phyloP scores from a whole-genome alignment of 1,140 invertebrate species.

The Schlechtendalia chinensis region DNA sequence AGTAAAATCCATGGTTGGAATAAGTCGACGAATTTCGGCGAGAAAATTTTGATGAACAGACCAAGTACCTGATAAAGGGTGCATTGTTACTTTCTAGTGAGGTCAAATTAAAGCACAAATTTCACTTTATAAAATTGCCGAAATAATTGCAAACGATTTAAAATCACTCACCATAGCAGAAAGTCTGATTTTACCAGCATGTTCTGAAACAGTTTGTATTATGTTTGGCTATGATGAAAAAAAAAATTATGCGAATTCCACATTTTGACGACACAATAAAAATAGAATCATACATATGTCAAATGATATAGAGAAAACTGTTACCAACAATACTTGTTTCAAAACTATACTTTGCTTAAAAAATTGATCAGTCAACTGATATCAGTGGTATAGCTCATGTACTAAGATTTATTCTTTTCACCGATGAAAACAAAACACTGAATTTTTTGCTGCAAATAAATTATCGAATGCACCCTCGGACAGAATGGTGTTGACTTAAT shows the following conservation, averaged over 20 bases:
- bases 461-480: neutral
- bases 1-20: too few relatives aligned
- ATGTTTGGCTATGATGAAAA: neutral
- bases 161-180: neutral
- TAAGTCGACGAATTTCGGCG: too few relatives aligned
- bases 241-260: neutral
- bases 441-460: neutral
- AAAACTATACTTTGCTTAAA: too few relatives aligned
- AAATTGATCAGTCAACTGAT: too few relatives aligned
- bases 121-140: neutral
- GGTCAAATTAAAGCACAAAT: constrained; percentile 11
- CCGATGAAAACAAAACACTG: too few relatives aligned
- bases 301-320: neutral
- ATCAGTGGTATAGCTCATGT: too few relatives aligned
- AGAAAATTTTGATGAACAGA: too few relatives aligned
- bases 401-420: too few relatives aligned
- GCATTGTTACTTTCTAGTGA: too few relatives aligned
- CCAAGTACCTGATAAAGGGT: too few relatives aligned
- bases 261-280: constrained; percentile 1
- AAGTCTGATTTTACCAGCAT: constrained; percentile 5
- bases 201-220: neutral
- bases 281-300: neutral
- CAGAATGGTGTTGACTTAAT: neutral
- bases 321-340: neutral
- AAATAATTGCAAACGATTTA: neutral